phyloP scores from a whole-genome alignment of 2,113 vertebrate genomes.

The Macquaria ambigua region DNA sequence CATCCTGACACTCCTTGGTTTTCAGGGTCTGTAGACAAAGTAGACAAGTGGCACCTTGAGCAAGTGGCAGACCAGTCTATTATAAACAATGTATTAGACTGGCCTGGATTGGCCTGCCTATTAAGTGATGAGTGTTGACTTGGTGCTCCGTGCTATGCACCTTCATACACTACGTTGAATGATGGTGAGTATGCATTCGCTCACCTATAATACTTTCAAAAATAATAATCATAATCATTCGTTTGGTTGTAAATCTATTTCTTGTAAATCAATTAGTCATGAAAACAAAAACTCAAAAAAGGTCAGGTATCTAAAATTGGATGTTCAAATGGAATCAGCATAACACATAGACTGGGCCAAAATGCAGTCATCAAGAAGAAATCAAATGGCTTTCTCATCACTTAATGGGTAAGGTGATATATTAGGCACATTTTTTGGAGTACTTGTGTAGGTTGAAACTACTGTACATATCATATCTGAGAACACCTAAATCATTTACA shows the following conservation, averaged over 20 bases:
- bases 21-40: slow-evolving; percentile 73
- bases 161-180: background rate
- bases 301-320: background rate
- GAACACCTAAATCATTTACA: background rate
- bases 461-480: background rate
- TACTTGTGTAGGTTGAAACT: background rate
- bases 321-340: background rate
- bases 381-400: background rate
- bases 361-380: too few relatives aligned
- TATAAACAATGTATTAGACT: background rate
- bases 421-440: background rate
- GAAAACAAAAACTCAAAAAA: background rate
- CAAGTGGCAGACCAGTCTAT: background rate
- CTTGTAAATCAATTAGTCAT: background rate
- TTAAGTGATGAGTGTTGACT: background rate
- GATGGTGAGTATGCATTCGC: background rate
- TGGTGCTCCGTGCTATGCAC: background rate
- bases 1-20: slow-evolving; percentile 52
- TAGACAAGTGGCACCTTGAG: background rate
- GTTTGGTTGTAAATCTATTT: background rate
- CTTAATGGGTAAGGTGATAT: background rate
- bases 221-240: background rate
- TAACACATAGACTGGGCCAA: background rate
- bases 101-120: background rate
- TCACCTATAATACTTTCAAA: background rate